These are phyloP conservation scores for Gallinago paraguaiae DNA, from an alignment of 2,113 vertebrate species.

Conservation along the genomic window DNA sequence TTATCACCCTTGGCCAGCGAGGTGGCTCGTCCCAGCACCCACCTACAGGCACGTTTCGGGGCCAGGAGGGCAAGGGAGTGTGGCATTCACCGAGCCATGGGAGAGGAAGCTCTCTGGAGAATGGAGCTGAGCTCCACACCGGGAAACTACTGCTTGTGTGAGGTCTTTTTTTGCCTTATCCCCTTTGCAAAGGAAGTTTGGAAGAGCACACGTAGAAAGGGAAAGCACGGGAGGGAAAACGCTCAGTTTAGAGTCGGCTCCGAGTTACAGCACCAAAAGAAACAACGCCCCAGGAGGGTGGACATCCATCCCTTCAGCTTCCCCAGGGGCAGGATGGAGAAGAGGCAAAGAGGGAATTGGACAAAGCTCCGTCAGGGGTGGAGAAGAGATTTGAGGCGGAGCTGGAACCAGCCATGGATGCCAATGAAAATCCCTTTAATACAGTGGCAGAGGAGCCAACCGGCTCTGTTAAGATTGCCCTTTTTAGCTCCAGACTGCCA, in stretches of 20 bases:
- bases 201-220: neutral
- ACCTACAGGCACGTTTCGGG: rapidly evolving
- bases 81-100: neutral
- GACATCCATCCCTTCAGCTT: neutral
- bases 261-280: no score
- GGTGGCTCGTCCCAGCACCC: neutral
- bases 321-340: neutral
- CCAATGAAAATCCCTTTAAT: neutral
- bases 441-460: rapidly evolving
- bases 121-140: neutral
- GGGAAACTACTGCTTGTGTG: neutral
- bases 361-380: neutral
- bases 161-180: neutral
- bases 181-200: neutral
- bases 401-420: neutral
- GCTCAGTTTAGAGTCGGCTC: neutral
- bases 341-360: rapidly evolving
- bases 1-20: neutral
- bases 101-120: neutral
- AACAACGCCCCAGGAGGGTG: neutral
- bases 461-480: neutral
- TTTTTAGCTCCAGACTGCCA: no score
- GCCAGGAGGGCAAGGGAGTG: neutral
- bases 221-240: neutral
- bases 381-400: neutral